These are phyloP conservation scores for Ctena decussata DNA, from an alignment of 2,888 invertebrate species.

Conservation along the genomic window DNA sequence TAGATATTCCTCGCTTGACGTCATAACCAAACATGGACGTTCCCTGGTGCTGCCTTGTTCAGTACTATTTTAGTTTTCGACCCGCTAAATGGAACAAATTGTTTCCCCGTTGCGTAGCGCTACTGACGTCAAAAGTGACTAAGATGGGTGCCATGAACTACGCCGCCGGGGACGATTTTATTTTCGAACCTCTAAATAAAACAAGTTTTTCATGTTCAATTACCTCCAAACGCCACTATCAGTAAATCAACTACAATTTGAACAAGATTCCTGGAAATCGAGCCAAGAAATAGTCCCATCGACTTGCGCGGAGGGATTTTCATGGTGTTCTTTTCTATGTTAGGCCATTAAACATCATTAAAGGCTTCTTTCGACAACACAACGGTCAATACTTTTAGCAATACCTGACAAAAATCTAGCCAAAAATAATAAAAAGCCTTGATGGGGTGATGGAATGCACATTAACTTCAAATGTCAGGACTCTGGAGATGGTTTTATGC, in stretches of 20 bases:
- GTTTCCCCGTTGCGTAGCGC: background rate
- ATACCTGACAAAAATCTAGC: slow-evolving; percentile 38
- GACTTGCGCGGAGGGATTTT: background rate
- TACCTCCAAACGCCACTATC: background rate
- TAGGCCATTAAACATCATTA: background rate
- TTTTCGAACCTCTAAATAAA: slow-evolving; percentile 6
- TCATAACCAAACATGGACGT: background rate
- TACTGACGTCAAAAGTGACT: background rate
- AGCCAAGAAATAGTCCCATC: background rate
- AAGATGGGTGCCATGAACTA: background rate
- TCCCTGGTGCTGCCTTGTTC: background rate
- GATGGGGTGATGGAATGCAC: slow-evolving; percentile 19
- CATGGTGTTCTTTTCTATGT: background rate
- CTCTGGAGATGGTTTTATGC: background rate
- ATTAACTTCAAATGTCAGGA: slow-evolving; percentile 6
- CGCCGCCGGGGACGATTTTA: slow-evolving; percentile 1
- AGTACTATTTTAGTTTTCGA: background rate
- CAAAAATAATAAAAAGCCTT: slow-evolving; percentile 36
- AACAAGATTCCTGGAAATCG: background rate
- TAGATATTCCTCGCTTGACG: too few species aligned
- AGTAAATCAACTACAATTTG: background rate
- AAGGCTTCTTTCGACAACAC: background rate
- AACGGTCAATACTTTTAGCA: background rate
- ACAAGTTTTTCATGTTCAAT: slow-evolving; percentile 7
- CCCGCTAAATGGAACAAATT: background rate